A percentile compares a stretch with the other conserved stretches of the same genome.
phyloP scores from a whole-genome alignment of 2,797 vertebrate species.

The Bradypodion pumilum region DNA sequence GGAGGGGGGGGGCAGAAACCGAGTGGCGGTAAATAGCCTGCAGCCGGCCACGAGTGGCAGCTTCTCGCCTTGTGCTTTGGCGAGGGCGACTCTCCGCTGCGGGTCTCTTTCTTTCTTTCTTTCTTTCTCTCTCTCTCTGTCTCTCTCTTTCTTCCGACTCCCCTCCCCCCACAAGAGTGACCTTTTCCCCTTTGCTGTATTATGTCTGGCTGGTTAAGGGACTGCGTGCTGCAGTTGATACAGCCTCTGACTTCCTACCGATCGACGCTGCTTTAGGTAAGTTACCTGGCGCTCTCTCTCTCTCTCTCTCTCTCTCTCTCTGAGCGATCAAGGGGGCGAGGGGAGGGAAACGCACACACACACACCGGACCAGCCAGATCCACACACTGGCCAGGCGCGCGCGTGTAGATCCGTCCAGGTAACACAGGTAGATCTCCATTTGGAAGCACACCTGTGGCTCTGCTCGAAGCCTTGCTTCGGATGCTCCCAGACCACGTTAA shows the following conservation, averaged over 20 bases:
- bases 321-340: accelerated
- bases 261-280: conserved; percentile 80
- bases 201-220: conserved; percentile 84
- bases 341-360: no score
- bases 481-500: conserved; percentile 84
- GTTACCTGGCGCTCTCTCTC: conserved; percentile 60
- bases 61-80: conserved; percentile 30
- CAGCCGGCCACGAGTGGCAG: conserved; percentile 77
- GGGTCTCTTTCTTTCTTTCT: conserved; percentile 69
- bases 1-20: conserved; percentile 27
- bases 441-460: conserved; percentile 88
- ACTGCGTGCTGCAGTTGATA: conserved; percentile 83
- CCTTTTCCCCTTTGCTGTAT: conserved; percentile 83
- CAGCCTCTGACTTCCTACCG: conserved; percentile 78
- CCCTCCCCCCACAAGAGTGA: conserved; percentile 83
- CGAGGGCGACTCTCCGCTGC: not conserved
- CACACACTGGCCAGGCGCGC: not conserved
- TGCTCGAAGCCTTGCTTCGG: conserved; percentile 71
- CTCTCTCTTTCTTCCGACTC: conserved; percentile 68
- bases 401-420: no score
- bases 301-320: conserved; percentile 24
- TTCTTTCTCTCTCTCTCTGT: conserved; percentile 71
- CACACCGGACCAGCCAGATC: conserved; percentile 66
- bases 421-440: not conserved
- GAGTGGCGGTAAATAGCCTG: conserved; percentile 76